Base-by-base conservation (phyloP, 2,888 invertebrate species). In the Vesta saturnalis region DNA sequence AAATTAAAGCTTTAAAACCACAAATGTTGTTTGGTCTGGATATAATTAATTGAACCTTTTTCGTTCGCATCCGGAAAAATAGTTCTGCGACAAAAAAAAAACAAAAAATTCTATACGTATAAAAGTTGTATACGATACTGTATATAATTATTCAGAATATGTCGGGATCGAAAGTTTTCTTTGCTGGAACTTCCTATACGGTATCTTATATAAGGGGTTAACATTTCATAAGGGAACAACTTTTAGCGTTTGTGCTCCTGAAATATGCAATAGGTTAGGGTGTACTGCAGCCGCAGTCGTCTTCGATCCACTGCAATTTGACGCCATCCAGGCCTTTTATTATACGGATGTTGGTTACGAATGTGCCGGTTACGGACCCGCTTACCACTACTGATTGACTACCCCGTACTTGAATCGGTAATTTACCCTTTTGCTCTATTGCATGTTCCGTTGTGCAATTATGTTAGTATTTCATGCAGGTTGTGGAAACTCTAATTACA, bases 211-310 rank as follows among this genome's bases (percentile, higher is more conserved):
- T n/a, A 12, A 49, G 19, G 30, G 47, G 12, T 67, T 59, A 67
- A 67, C 63, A 60, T 68, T 63, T 55, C 52, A 60, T 67, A 63
- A 63, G 63, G 46, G 30, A 46, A 54, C 52, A 55, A 58, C 52
- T 52, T 64, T n/a, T n/a, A n/a, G n/a, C n/a, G n/a, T n/a, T n/a
- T n/a, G n/a, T 19, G 59, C 67, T 68, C 52, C 67, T 70, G 64
- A 70, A 70, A 70, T 70, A 70, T 70, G 70, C 70, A 70, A 58
- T 67, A 70, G 70, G 64, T 55, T 55, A 56, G 55, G 62, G 59
- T 43, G 59, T 60, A 62, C 21, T 63, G 68, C 64, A 64, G 64
- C 55, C 64, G 59, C 58, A 64, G 64, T 52, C 67, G 67, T 68
- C 64, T 68, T 68, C 64, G 70, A 67, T 70, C 70, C 67, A 15